Conservation (phyloP, 1,140 invertebrate species). For the Drosophila suzukii region DNA sequence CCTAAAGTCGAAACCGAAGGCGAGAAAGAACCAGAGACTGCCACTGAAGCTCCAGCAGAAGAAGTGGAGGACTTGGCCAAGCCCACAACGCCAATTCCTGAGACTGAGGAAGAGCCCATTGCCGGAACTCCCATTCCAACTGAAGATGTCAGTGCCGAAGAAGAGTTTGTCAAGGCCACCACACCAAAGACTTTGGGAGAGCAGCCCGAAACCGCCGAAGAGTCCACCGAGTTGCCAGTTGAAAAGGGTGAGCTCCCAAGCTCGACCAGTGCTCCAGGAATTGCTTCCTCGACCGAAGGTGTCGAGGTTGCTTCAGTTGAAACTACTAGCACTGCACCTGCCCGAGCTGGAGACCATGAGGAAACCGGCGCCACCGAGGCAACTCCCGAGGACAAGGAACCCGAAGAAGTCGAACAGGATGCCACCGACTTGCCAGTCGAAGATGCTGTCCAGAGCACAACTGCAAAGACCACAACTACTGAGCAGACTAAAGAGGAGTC, state of each 20-base stretch:
- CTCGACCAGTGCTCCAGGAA: slow-evolving; percentile 23
- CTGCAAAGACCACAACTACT: slow-evolving; percentile 33
- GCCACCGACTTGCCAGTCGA: slow-evolving; percentile 37
- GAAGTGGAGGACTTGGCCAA: slow-evolving; percentile 17
- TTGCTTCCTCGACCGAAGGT: slow-evolving; percentile 44
- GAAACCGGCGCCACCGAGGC: slow-evolving; percentile 8
- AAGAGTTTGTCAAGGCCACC: slow-evolving; percentile 43
- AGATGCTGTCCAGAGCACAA: slow-evolving; percentile 7
- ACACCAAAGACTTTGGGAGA: slow-evolving; percentile 52
- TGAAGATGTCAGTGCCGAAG: slow-evolving; percentile 20
- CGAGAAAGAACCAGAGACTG: slow-evolving; percentile 21
- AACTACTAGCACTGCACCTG: slow-evolving; percentile 27
- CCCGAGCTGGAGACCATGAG: slow-evolving; percentile 35
- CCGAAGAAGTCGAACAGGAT: slow-evolving; percentile 27
- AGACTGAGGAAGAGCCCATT: slow-evolving; percentile 26
- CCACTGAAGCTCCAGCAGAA: slow-evolving; percentile 13
- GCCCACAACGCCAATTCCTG: slow-evolving; percentile 10
- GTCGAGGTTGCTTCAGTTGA: slow-evolving; percentile 21
- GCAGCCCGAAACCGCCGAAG: slow-evolving; percentile 21
- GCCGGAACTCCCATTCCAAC: slow-evolving; percentile 39
- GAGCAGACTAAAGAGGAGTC: slow-evolving; percentile 52
- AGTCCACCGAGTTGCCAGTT: slow-evolving; percentile 37
- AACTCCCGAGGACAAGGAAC: slow-evolving; percentile 23
- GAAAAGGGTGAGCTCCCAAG: slow-evolving; percentile 27
- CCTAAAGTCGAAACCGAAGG: not conserved